Evolutionary conservation across 2,113 vertebrate genomes (phyloP).

Genomic region (Sander vitreus): DNA sequence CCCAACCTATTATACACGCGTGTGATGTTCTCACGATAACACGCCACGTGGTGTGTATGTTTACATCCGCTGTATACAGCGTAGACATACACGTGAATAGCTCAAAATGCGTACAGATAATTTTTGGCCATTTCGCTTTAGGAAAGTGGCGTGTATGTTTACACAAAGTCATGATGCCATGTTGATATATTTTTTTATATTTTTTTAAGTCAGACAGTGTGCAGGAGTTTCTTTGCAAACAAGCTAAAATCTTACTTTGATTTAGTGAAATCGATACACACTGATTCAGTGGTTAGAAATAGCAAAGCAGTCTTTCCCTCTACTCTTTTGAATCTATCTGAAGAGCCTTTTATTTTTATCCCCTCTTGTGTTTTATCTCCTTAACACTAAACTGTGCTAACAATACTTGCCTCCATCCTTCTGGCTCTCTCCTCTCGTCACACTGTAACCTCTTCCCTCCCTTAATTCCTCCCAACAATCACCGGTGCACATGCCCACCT

Average conservation of each 20-base stretch:
- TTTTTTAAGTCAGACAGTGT: too few species aligned
- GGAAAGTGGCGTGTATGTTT: too few species aligned
- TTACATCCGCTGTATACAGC: too few species aligned
- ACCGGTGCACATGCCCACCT: slow-evolving; percentile 9
- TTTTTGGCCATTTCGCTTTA: too few species aligned
- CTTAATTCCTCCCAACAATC: slow-evolving; percentile 3
- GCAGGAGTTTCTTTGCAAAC: too few species aligned
- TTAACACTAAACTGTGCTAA: slow-evolving; percentile 11
- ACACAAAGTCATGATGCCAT: too few species aligned
- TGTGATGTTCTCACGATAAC: too few species aligned
- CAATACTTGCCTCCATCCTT: slow-evolving; percentile 10
- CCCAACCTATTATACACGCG: too few species aligned
- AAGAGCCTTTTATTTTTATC: slow-evolving; percentile 8
- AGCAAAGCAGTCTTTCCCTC: background rate
- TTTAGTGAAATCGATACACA: background rate
- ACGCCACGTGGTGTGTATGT: too few species aligned
- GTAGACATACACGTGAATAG: too few species aligned
- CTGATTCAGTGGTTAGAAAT: background rate
- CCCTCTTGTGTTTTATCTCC: background rate
- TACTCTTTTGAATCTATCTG: background rate
- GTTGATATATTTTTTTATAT: too few species aligned
- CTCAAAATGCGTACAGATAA: too few species aligned
- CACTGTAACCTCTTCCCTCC: background rate
- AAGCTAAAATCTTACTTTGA: background rate
- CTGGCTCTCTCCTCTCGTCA: background rate